Base-by-base conservation (phyloP, 2,113 vertebrate species). In the Tonatia bakeri region DNA sequence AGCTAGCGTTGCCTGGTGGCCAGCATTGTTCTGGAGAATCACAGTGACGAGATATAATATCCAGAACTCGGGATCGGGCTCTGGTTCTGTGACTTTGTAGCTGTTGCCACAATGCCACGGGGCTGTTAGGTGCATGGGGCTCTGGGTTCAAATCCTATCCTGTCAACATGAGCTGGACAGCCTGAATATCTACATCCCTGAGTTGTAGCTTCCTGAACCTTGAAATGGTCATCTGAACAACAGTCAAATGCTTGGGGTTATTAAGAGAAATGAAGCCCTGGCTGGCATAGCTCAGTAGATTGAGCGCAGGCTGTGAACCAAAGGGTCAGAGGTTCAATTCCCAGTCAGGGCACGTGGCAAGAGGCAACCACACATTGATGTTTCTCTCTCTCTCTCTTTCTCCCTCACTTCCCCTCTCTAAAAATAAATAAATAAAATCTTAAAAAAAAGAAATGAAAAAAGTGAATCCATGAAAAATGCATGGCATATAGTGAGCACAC, bases 91-190 rank as follows among this genome's bases (percentile, higher is more conserved):
- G 56, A 76, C 82, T 24, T 82, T 6, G 15, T 3, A 9, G 28
- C 4, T 10, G 19, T 28, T 16, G 22, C 19, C 36, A 1, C 2
- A 4, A 17, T 6, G 26, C 50, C 40, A 19, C 40, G 0, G 6
- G 5, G 4, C 5, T 16, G 33, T 24, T 5, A 36, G 14, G 28
- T 1, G 59, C 2, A 1, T 11, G 43, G 19, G 33, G 33, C 36
- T 40, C 40, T 40, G 16, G 31, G 24, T 87, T 89, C 64, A 15
- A n/a, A 36, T 50, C n/a, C 14, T 6, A 5, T 24, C 33, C 90
- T 81, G 33, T 45, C 36, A 0, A 47, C n/a, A 24, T 59, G n/a
- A 95, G 20, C 20, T 61, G 24, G 20, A 20, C 80, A 31, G 33
- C 33, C 24, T 43, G 36, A 38, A 17, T 38, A 45, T 50, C 52